Evolutionary conservation across 1,140 invertebrate genomes (phyloP).

Genomic region (Popillia japonica): DNA sequence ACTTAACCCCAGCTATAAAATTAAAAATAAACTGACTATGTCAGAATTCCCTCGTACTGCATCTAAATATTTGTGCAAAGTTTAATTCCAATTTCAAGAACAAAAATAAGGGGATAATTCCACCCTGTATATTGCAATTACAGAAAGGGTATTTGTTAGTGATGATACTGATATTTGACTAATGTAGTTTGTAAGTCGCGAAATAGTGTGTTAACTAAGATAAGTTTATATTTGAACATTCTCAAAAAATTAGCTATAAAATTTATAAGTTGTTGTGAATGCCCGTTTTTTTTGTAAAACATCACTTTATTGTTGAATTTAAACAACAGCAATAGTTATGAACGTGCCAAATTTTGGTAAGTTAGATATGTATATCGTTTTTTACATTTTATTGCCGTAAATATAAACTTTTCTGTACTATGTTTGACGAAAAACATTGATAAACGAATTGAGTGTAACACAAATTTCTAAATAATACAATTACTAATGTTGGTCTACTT

Average conservation of each 20-base stretch:
- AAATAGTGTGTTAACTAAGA: neutral
- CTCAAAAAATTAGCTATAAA: neutral
- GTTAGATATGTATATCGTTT: neutral
- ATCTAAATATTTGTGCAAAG: neutral
- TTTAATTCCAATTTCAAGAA: neutral
- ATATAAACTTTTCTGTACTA: constrained; percentile 8
- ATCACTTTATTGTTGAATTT: neutral
- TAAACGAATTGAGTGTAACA: neutral
- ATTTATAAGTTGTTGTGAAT: too few relatives aligned
- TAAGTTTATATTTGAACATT: constrained; percentile 28
- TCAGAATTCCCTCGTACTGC: neutral
- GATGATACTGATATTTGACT: constrained; percentile 9
- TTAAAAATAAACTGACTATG: neutral
- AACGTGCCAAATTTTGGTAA: constrained; percentile 15
- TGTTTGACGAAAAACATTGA: neutral
- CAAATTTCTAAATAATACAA: neutral
- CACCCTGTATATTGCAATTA: constrained; percentile 1
- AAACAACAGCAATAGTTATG: neutral
- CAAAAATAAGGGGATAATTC: neutral
- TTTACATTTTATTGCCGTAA: neutral
- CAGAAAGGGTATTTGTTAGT: neutral
- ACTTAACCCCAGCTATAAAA: neutral
- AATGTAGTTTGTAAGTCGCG: neutral
- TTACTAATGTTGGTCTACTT: neutral
- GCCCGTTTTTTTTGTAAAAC: neutral